Conservation (phyloP, 92 coral and sea anemone species). For the Parazoanthus atlanticus region DNA sequence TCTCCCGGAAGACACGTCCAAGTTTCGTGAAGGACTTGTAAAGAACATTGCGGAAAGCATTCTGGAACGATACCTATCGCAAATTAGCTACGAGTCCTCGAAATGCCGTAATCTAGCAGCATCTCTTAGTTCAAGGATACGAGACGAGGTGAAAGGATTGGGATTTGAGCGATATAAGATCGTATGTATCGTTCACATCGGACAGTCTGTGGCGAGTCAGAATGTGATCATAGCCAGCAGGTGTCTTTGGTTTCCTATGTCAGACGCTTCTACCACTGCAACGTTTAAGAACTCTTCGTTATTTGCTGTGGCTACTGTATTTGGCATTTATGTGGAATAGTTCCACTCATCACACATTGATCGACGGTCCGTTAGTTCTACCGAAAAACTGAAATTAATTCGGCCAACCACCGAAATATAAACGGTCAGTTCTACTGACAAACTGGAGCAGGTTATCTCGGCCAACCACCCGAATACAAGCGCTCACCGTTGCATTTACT, state of each 20-base stretch:
- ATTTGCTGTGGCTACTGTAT: slow-evolving; percentile 80
- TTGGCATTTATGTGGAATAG: slow-evolving; percentile 69
- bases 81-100: slow-evolving; percentile 58
- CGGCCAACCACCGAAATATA: no score
- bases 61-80: slow-evolving; percentile 48
- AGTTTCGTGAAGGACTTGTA: slow-evolving; percentile 51
- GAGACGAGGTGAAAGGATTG: slow-evolving; percentile 65
- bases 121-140: slow-evolving; percentile 61
- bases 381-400: no score
- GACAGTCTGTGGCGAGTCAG: slow-evolving; percentile 59
- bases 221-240: slow-evolving; percentile 65
- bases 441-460: no score
- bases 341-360: background rate
- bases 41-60: slow-evolving; percentile 51
- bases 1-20: slow-evolving; percentile 46
- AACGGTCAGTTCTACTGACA: no score
- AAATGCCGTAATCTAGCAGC: slow-evolving; percentile 58
- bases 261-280: slow-evolving; percentile 56
- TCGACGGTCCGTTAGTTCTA: background rate
- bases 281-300: slow-evolving; percentile 64
- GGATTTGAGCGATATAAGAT: slow-evolving; percentile 66
- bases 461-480: no score
- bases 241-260: slow-evolving; percentile 72
- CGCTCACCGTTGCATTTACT: no score
- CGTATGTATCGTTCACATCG: slow-evolving; percentile 69